Evolutionary conservation across 2,113 vertebrate species (phyloP), one percentile per base, ranked within the genome.

Genomic region (Hyaena hyaena): DNA sequence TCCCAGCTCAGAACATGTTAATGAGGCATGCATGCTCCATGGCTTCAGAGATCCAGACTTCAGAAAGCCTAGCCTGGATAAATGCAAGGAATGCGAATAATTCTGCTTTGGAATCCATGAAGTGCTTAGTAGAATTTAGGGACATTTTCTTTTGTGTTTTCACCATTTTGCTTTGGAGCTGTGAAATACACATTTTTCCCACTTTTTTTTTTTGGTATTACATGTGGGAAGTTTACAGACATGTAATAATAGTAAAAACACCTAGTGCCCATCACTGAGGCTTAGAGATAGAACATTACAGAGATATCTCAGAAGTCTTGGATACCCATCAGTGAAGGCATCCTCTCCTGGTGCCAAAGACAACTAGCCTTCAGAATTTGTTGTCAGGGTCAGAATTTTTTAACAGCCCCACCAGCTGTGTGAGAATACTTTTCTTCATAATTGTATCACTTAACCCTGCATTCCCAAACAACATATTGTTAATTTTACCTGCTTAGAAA

Each of bases 11-110:
- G 79, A 96, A 76, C 35, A 5, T 10, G 80, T 68, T 93, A 65
- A 77, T 33, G 50, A 26, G 15, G 50, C 5, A 2, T 69, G 33
- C 28, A 5, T 11, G 74, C 63, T 81, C 35, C 8, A 1, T 5
- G 16, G 87, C 69, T 89, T 50, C 39, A 0, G 26, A 48, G 61
- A 69, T 14, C 4, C 26, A 28, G 31, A 26, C 53, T 61, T 73
- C 82, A 91, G 92, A 88, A 96, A 66, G 80, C 33, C 50, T 58
- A 88, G 69, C 58, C 53, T 35, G 31, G 33, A n/a, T 53, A 84
- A 90, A 96, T 24, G 76, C 8, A 43, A 95, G 85, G 97, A 97
- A 97, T 97, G 96, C 33, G 50, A 94, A 26, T 58, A 77, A 96
- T 94, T 83, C 81, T 71, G 90, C 80, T 85, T 73, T 76, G 90